Percentiles rank a stretch among this genome's conserved stretches.
Conservation (phyloP, 2,888 invertebrate genomes). For the Xylophagus ater region DNA sequence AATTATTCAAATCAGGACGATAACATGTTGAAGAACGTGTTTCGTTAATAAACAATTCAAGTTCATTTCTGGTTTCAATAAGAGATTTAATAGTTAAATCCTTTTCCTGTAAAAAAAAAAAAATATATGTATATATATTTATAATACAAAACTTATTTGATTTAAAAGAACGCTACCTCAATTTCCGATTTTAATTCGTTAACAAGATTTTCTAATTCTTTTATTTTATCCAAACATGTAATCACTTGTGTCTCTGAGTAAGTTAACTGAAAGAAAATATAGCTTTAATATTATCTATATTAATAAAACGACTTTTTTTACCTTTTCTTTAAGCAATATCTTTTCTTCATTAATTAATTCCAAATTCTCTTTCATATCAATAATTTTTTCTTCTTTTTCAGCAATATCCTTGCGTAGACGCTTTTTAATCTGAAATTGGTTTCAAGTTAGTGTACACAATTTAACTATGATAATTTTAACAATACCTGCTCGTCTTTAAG, state of each 20-base stretch:
- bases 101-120: conserved; percentile 20
- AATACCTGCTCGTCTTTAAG: conserved; percentile 20
- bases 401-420: conserved; percentile 28
- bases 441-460: conserved; percentile 2
- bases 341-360: conserved; percentile 24
- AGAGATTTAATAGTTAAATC: conserved; percentile 22
- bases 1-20: conserved; percentile 24
- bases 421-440: conserved; percentile 26
- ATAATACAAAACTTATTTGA: background rate
- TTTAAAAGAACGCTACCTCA: conserved; percentile 18
- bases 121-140: background rate
- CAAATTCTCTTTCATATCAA: conserved; percentile 23
- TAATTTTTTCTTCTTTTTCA: conserved; percentile 26
- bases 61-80: conserved; percentile 26
- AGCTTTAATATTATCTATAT: background rate
- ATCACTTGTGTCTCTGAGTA: conserved; percentile 23
- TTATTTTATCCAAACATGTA: conserved; percentile 23
- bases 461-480: conserved; percentile 1
- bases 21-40: conserved; percentile 21
- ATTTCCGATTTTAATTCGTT: conserved; percentile 21
- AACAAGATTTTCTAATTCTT: conserved; percentile 24
- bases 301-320: conserved; percentile 13
- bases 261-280: conserved; percentile 20
- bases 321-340: conserved; percentile 23
- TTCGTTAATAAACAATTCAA: conserved; percentile 30